These are phyloP conservation scores for Cichlasoma orientale DNA, from an alignment of 2,797 vertebrate species.

Conservation along the genomic window DNA sequence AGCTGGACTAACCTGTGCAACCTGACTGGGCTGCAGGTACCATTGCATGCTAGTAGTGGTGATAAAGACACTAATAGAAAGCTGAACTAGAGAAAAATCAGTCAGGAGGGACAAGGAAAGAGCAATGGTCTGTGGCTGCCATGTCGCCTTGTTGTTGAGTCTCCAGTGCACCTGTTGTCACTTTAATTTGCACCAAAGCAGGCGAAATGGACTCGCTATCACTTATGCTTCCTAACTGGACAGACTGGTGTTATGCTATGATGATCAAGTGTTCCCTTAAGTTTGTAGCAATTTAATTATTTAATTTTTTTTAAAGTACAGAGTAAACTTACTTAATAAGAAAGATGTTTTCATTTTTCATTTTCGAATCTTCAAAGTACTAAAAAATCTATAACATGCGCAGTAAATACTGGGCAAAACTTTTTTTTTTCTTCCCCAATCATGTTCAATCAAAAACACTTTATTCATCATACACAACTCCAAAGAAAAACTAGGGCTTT, in stretches of 20 bases:
- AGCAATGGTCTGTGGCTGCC: too few relatives aligned
- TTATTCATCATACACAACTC: conserved; percentile 19
- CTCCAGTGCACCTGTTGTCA: too few relatives aligned
- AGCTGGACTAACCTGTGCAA: too few relatives aligned
- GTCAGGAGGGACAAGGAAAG: too few relatives aligned
- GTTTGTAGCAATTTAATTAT: background rate
- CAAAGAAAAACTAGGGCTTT: background rate
- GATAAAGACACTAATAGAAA: too few relatives aligned
- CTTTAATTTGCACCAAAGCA: background rate
- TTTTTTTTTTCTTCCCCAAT: background rate
- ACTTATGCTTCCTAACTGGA: background rate
- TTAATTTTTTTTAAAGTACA: conserved; percentile 19
- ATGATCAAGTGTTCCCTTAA: background rate
- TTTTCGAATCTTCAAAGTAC: conserved; percentile 15
- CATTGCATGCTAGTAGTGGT: too few relatives aligned
- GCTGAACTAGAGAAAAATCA: too few relatives aligned
- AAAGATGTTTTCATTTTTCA: conserved; percentile 9
- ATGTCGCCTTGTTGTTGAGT: too few relatives aligned
- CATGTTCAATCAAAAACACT: conserved; percentile 28
- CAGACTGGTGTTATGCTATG: background rate
- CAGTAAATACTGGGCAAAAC: background rate
- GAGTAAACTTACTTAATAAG: background rate
- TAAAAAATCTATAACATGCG: background rate
- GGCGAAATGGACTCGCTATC: background rate
- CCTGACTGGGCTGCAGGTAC: too few relatives aligned